These are phyloP conservation scores for Anagyrus pseudococci DNA, from an alignment of 2,888 invertebrate genomes.

Conservation along the genomic window DNA sequence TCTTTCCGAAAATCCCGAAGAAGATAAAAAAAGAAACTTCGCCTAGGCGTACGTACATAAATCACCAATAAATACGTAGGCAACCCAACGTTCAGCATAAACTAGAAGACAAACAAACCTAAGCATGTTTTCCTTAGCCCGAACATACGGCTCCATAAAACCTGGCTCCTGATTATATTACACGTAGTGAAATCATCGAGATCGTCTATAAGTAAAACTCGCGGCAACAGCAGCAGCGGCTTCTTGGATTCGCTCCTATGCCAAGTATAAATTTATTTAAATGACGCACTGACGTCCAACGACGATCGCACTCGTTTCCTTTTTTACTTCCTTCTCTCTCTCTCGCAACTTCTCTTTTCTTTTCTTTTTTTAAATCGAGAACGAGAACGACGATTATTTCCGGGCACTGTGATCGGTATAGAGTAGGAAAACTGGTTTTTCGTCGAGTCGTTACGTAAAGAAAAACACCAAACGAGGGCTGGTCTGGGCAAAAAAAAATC, in stretches of 20 bases:
- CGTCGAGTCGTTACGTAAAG: constrained; percentile 4
- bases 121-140: no score
- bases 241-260: background rate
- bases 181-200: background rate
- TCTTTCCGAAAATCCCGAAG: no score
- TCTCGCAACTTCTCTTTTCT: background rate
- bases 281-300: constrained; percentile 10
- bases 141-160: no score
- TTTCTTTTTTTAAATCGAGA: constrained; percentile 9
- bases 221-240: background rate
- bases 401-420: background rate
- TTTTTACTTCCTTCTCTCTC: no score
- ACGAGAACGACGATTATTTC: constrained; percentile 25
- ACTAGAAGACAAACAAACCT: no score
- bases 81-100: no score
- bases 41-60: no score
- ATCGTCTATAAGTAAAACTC: no score
- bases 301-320: background rate
- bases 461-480: constrained; percentile 4
- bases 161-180: no score
- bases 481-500: background rate
- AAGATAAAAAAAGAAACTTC: no score
- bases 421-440: constrained; percentile 19
- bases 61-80: no score
- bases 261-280: constrained; percentile 24